Evolutionary conservation across 1,140 invertebrate species (phyloP).

Genomic region (Calycopis cecrops): DNA sequence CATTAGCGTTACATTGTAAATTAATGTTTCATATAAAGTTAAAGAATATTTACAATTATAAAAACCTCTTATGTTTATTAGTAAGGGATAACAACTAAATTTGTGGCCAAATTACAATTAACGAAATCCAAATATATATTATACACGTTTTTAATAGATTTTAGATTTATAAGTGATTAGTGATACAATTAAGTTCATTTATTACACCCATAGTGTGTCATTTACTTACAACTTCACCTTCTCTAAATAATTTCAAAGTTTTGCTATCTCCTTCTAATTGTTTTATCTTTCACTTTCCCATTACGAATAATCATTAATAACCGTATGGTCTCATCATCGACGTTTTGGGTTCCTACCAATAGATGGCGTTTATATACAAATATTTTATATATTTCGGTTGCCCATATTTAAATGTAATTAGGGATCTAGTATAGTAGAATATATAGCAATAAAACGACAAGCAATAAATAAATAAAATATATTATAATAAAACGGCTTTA

Average conservation of each 20-base stretch:
- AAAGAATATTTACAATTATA: conserved; percentile 62
- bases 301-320: conserved; percentile 2
- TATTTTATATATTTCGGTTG: conserved; percentile 23
- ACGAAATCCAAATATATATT: conserved; percentile 70
- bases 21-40: conserved; percentile 65
- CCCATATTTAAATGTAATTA: conserved; percentile 35
- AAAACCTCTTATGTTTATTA: conserved; percentile 54
- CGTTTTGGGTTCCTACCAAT: background rate
- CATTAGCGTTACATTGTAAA: conserved; percentile 68
- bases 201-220: conserved; percentile 11
- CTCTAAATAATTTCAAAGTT: background rate
- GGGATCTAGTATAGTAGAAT: conserved; percentile 46
- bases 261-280: background rate
- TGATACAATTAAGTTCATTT: conserved; percentile 14
- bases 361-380: conserved; percentile 13
- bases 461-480: conserved; percentile 59
- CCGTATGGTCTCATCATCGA: conserved; percentile 9
- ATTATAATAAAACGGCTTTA: conserved; percentile 55
- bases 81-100: conserved; percentile 59
- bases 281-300: background rate
- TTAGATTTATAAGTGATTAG: conserved; percentile 37
- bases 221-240: conserved; percentile 1
- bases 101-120: conserved; percentile 72
- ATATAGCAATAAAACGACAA: conserved; percentile 64
- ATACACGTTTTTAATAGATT: conserved; percentile 62